Conservation (phyloP, 2,888 invertebrate genomes). For the Eretmocerus hayati region DNA sequence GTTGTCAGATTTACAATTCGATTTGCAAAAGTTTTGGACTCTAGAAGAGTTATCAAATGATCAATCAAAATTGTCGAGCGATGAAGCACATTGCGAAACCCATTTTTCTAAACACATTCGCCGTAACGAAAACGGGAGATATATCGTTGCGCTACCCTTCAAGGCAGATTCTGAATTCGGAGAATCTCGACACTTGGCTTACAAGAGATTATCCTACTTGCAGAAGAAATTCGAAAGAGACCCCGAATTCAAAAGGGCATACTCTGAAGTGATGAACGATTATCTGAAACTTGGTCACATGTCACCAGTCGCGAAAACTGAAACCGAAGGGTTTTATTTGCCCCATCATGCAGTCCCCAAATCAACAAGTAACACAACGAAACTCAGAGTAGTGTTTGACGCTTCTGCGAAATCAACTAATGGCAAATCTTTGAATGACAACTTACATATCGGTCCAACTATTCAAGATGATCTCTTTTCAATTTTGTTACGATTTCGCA, state of each 20-base stretch:
- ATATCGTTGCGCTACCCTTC: neutral
- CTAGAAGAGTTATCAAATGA: neutral
- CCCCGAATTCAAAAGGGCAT: neutral
- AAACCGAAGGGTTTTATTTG: constrained; percentile 1
- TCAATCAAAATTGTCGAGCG: neutral
- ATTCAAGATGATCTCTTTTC: neutral
- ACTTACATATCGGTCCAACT: neutral
- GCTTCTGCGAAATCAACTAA: neutral
- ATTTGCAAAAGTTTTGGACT: constrained; percentile 19
- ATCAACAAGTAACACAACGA: neutral
- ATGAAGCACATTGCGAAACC: neutral
- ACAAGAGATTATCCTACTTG: neutral
- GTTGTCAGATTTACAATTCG: neutral
- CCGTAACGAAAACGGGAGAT: neutral
- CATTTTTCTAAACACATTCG: neutral
- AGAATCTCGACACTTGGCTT: neutral
- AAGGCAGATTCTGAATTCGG: neutral
- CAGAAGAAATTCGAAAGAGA: neutral
- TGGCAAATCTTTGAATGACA: constrained; percentile 1
- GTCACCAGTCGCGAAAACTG: neutral
- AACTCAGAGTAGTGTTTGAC: neutral
- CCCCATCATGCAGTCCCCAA: constrained; percentile 3
- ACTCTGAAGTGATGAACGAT: constrained; percentile 5
- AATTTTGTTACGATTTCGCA: constrained; percentile 1
- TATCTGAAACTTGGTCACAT: constrained; percentile 8